These are phyloP conservation scores for Cosmopolites sordidus DNA, from an alignment of 2,888 invertebrate species.

Conservation along the genomic window DNA sequence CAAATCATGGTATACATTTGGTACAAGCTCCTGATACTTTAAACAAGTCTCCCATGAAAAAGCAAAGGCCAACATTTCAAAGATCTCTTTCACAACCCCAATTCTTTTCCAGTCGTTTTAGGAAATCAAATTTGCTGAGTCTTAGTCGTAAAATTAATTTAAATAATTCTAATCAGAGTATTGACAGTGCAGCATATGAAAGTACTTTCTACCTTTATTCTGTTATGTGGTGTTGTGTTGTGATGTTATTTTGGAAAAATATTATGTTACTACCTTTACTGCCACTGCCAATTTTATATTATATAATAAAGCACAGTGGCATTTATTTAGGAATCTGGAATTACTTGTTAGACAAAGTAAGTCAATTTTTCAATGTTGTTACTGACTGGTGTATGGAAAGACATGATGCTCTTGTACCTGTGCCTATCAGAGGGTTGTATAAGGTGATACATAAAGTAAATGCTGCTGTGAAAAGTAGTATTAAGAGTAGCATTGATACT, in stretches of 20 bases:
- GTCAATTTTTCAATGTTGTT: constrained; percentile 35
- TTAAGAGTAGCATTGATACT: constrained; percentile 77
- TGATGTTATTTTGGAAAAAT: constrained; percentile 83
- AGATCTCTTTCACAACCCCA: constrained; percentile 45
- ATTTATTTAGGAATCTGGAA: constrained; percentile 54
- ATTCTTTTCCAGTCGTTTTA: constrained; percentile 26
- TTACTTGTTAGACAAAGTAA: constrained; percentile 47
- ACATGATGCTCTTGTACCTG: constrained; percentile 66
- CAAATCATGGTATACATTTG: constrained; percentile 41
- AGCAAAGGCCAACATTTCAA: constrained; percentile 36
- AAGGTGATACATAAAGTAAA: constrained; percentile 66
- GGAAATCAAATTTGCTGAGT: constrained; percentile 29
- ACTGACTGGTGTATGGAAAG: constrained; percentile 62
- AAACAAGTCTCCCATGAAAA: constrained; percentile 8
- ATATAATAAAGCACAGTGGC: constrained; percentile 56
- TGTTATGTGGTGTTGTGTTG: constrained; percentile 74
- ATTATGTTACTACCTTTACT: constrained; percentile 76
- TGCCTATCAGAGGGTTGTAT: constrained; percentile 71
- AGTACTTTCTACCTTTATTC: constrained; percentile 71
- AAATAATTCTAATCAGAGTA: constrained; percentile 22
- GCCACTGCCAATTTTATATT: constrained; percentile 71
- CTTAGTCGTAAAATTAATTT: constrained; percentile 29
- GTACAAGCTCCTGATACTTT: constrained; percentile 31
- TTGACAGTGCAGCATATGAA: constrained; percentile 47
- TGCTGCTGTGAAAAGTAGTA: constrained; percentile 56